A percentile compares a stretch with the other conserved stretches of the same genome.
phyloP scores from a whole-genome alignment of 1,140 invertebrate species.

The Chlorops oryzae region DNA sequence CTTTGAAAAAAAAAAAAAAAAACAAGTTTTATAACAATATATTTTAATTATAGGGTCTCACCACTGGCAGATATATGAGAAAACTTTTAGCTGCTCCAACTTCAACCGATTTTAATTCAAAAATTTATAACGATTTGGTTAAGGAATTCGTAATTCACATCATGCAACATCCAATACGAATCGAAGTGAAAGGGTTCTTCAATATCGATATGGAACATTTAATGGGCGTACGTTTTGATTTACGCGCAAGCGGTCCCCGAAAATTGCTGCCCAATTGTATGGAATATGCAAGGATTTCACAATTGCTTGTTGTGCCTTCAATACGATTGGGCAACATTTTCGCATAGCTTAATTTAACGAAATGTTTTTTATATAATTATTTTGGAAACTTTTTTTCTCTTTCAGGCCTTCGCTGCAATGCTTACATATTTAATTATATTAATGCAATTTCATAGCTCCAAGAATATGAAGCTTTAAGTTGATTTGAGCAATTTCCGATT shows the following conservation, averaged over 20 bases:
- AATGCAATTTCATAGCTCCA: slow-evolving; percentile 34
- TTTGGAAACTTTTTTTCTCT: slow-evolving; percentile 2
- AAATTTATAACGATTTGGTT: slow-evolving; percentile 24
- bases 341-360: too few relatives aligned
- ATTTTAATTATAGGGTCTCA: too few relatives aligned
- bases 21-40: too few relatives aligned
- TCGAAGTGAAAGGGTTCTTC: slow-evolving; percentile 33
- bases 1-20: too few relatives aligned
- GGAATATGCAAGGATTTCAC: too few relatives aligned
- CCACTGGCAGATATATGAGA: not conserved
- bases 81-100: not conserved
- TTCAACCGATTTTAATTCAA: too few relatives aligned
- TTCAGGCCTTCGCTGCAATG: slow-evolving; percentile 31
- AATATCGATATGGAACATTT: slow-evolving; percentile 26
- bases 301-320: too few relatives aligned
- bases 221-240: slow-evolving; percentile 33
- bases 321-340: too few relatives aligned
- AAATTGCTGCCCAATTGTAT: too few relatives aligned
- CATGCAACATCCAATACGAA: slow-evolving; percentile 26
- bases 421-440: slow-evolving; percentile 33
- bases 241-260: too few relatives aligned
- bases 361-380: not conserved
- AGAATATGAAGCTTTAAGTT: too few relatives aligned
- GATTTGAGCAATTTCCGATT: too few relatives aligned
- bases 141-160: slow-evolving; percentile 30